Base-by-base conservation (phyloP, 1,140 invertebrate species). In the Meloidogyne exigua region DNA sequence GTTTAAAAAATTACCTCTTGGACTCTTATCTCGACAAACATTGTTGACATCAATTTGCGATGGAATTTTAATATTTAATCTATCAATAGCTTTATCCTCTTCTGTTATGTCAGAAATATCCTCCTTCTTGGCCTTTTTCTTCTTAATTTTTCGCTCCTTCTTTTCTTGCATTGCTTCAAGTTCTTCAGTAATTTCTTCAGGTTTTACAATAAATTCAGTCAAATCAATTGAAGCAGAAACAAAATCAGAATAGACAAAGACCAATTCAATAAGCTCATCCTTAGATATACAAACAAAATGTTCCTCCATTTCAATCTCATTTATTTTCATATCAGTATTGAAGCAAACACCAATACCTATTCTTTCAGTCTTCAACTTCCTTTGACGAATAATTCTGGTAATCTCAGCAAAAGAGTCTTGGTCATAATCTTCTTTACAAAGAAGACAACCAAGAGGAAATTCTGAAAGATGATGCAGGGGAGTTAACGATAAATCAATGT, bases 271-370 rank as follows among this genome's bases (percentile, higher is more conserved):
- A 21, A 23, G n/a, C 18, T 75, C 76, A 3, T 64, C 26, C 63
- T 78, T 28, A 10, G 28, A 21, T 62, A 26, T 26, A 36, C 15
- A 21, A 0, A 44, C 4, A 18, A 79, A 49, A 11, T 67, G 28
- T 25, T 79, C 77, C n/a, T 79, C 77, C n/a, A 76, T 57, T 25
- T 79, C 77, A 21, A 79, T 66, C n/a, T 76, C 72, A 32, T 66
- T 71, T 15, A 75, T 79, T 65, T 79, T 66, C 23, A 79, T 32
- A 15, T 79, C 75, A 18, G 44, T 21, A 66, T 74, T 79, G 23
- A 79, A 79, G 18, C 65, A 68, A 28, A 79, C 70, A 15, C 77
- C 77, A 26, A 79, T 68, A 1, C 77, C 77, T 18, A 79, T 76
- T 23, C 68, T 18, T 49, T 79, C 77, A 9, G 77, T 79, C 15